A percentile compares a stretch with the other conserved stretches of the same genome.
phyloP scores from a whole-genome alignment of 2,797 vertebrate species.

The Chromobotia macracanthus region DNA sequence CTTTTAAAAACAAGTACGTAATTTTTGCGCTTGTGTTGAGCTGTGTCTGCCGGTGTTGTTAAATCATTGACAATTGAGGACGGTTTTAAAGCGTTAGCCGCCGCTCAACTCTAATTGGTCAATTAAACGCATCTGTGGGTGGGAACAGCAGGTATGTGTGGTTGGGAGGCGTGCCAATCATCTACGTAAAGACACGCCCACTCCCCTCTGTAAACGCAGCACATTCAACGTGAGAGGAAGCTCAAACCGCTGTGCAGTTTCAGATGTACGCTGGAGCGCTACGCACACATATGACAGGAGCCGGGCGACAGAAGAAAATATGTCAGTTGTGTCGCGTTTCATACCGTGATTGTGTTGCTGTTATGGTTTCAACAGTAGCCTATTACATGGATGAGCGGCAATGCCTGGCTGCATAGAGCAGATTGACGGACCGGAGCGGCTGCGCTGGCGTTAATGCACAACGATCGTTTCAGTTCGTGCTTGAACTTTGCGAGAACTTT shows the following conservation, averaged over 20 bases:
- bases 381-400: neutral
- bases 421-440: constrained; percentile 62
- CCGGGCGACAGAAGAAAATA: constrained; percentile 29
- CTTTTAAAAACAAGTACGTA: too few relatives aligned
- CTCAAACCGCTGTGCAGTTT: constrained; percentile 41
- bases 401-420: constrained; percentile 46
- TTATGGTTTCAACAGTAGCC: neutral
- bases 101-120: constrained; percentile 63
- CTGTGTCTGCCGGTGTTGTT: constrained; percentile 34
- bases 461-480: constrained; percentile 39
- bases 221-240: constrained; percentile 56
- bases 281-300: constrained; percentile 60
- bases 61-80: constrained; percentile 47
- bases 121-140: constrained; percentile 25
- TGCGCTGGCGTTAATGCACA: constrained; percentile 52
- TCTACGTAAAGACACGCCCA: constrained; percentile 54
- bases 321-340: constrained; percentile 52
- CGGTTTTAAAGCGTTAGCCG: constrained; percentile 48
- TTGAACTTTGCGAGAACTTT: constrained; percentile 36
- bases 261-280: constrained; percentile 45
- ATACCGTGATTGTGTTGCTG: neutral
- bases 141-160: constrained; percentile 51
- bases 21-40: neutral
- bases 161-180: constrained; percentile 59
- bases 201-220: constrained; percentile 38